Percentiles rank a stretch among this genome's conserved stretches.
Conservation (phyloP, 2,797 vertebrate species). For the Serranus cabrilla region DNA sequence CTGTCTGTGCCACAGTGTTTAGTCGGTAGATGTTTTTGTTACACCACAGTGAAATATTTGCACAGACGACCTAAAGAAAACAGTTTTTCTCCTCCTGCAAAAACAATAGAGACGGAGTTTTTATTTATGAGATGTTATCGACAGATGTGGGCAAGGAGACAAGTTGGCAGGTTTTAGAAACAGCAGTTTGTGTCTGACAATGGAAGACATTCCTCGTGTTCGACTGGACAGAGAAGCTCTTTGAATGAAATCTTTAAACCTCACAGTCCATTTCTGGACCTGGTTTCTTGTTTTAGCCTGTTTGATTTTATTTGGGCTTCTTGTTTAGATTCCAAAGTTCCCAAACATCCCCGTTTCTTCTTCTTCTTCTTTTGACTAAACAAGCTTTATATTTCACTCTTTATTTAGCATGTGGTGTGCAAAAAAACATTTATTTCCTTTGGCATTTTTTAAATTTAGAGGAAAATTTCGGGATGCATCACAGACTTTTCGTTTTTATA, state of each 20-base stretch:
- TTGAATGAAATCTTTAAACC: not conserved
- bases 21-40: constrained; percentile 47
- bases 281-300: not conserved
- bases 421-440: not conserved
- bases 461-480: not conserved
- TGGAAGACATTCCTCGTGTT: constrained; percentile 14
- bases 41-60: constrained; percentile 43
- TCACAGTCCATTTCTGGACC: not conserved
- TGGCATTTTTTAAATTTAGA: not conserved
- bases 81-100: constrained; percentile 26
- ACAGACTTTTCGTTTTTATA: not conserved
- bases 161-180: constrained; percentile 24
- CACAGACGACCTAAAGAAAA: constrained; percentile 38
- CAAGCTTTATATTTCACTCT: not conserved
- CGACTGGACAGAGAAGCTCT: not conserved
- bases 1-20: constrained; percentile 48
- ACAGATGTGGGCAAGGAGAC: constrained; percentile 32
- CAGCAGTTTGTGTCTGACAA: constrained; percentile 25
- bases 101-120: constrained; percentile 43
- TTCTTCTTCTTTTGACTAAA: no score
- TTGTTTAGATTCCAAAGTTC: not conserved
- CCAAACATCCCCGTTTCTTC: not conserved
- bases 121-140: constrained; percentile 49
- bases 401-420: not conserved
- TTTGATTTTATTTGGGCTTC: not conserved